phyloP scores from a whole-genome alignment of 2,888 invertebrate genomes.

The Hartigia nigra region DNA sequence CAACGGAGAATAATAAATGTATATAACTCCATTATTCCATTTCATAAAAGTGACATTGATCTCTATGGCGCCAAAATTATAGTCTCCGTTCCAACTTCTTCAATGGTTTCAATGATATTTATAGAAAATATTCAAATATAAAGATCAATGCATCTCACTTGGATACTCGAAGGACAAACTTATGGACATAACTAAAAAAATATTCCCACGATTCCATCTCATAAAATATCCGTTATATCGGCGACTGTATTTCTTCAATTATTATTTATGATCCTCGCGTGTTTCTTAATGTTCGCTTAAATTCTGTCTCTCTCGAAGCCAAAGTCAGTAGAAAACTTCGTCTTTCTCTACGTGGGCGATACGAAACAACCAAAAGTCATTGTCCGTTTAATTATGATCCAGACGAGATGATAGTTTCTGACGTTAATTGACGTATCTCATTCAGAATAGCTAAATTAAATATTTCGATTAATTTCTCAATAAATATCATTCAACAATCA shows the following conservation, averaged over 20 bases:
- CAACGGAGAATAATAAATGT: not conserved
- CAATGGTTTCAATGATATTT: not conserved
- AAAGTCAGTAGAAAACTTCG: not conserved
- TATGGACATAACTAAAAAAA: not conserved
- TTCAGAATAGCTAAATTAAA: not conserved
- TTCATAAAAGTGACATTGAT: not conserved
- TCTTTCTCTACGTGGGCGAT: not conserved
- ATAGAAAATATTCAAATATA: not conserved
- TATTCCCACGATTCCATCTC: not conserved
- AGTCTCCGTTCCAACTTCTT: not conserved
- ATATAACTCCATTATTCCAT: not conserved
- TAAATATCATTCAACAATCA: not conserved
- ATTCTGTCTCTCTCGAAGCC: not conserved
- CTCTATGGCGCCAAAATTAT: not conserved
- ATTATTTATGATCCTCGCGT: not conserved
- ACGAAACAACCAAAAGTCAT: not conserved
- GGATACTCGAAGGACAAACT: not conserved
- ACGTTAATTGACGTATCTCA: not conserved
- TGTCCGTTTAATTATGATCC: not conserved
- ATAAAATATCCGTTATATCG: not conserved
- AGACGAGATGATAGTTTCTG: not conserved
- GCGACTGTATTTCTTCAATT: not conserved
- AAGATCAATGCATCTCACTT: not conserved
- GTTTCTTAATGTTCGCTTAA: not conserved
- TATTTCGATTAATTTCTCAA: not conserved